Evolutionary conservation across 2,113 vertebrate species (phyloP).

Genomic region (Dasypus novemcinctus): DNA sequence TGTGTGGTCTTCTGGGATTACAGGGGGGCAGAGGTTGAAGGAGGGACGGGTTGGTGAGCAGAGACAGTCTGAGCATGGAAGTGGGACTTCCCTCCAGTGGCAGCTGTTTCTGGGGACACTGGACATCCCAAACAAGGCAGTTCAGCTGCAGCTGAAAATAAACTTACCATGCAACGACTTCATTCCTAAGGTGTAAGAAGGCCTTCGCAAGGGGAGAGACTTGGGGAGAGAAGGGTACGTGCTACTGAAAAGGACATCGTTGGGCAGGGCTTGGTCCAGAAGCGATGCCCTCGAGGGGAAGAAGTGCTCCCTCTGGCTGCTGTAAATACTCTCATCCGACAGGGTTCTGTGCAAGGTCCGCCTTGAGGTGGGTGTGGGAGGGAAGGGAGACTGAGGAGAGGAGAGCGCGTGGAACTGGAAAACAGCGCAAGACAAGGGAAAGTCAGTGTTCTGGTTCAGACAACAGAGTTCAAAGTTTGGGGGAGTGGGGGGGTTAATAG

Average conservation of each 20-base stretch:
- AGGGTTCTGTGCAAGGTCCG: constrained; percentile 94
- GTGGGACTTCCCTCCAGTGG: background rate
- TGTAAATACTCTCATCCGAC: constrained; percentile 98
- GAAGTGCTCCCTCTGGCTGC: constrained; percentile 91
- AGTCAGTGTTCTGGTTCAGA: constrained; percentile 50
- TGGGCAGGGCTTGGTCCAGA: constrained; percentile 90
- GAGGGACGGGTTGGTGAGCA: fast-evolving
- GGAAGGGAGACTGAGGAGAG: constrained; percentile 89
- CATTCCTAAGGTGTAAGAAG: constrained; percentile 94
- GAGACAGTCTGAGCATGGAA: background rate
- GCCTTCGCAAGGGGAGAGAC: constrained; percentile 88
- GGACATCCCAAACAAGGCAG: background rate
- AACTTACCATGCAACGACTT: constrained; percentile 91
- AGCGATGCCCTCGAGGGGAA: constrained; percentile 84
- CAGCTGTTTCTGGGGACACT: background rate
- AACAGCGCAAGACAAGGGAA: background rate
- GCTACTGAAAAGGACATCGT: constrained; percentile 94
- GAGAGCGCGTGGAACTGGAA: constrained; percentile 80
- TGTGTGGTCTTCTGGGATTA: background rate
- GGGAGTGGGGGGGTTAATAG: too few species aligned
- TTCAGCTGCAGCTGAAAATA: background rate
- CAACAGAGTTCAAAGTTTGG: fast-evolving
- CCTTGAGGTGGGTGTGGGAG: constrained; percentile 86
- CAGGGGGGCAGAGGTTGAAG: background rate
- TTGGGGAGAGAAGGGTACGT: constrained; percentile 92